A percentile compares a stretch with the other conserved stretches of the same genome.
These are phyloP conservation scores for Tiliqua scincoides DNA, from an alignment of 2,113 vertebrate species.

Conservation along the genomic window DNA sequence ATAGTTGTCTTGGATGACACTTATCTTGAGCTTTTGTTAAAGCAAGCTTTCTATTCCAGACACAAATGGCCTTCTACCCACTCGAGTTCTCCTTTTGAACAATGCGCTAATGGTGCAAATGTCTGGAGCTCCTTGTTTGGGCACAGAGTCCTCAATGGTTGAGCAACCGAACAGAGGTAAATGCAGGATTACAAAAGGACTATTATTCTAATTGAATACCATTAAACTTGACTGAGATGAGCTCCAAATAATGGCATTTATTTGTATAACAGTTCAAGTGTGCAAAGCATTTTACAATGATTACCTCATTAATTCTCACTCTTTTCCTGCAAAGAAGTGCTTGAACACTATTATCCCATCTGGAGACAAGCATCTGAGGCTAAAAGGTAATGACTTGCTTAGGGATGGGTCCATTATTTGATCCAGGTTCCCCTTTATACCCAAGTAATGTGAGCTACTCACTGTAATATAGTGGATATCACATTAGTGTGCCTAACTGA, in stretches of 20 bases:
- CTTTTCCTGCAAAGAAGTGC: not conserved
- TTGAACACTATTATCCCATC: not conserved
- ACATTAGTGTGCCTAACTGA: not conserved
- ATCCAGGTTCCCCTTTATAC: not conserved
- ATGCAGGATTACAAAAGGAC: slow-evolving; percentile 7
- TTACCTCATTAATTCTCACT: slow-evolving; percentile 8
- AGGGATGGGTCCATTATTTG: not conserved
- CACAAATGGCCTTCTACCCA: not conserved
- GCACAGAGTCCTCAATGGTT: not conserved
- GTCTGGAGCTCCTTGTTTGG: not conserved
- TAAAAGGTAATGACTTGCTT: not conserved
- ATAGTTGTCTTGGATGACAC: not conserved
- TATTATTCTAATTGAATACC: not conserved
- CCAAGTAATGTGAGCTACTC: not conserved
- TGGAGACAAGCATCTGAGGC: not conserved
- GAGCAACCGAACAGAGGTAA: not conserved
- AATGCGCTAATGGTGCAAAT: not conserved
- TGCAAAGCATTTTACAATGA: not conserved
- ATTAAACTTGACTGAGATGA: not conserved
- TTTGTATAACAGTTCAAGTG: slow-evolving; percentile 7
- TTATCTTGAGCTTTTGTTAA: not conserved
- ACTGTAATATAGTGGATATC: not conserved
- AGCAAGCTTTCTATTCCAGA: not conserved
- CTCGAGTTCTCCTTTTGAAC: not conserved
- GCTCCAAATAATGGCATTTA: slow-evolving; percentile 2